Evolutionary conservation across 1,140 invertebrate species (phyloP).

Genomic region (Macrobrachium nipponense): DNA sequence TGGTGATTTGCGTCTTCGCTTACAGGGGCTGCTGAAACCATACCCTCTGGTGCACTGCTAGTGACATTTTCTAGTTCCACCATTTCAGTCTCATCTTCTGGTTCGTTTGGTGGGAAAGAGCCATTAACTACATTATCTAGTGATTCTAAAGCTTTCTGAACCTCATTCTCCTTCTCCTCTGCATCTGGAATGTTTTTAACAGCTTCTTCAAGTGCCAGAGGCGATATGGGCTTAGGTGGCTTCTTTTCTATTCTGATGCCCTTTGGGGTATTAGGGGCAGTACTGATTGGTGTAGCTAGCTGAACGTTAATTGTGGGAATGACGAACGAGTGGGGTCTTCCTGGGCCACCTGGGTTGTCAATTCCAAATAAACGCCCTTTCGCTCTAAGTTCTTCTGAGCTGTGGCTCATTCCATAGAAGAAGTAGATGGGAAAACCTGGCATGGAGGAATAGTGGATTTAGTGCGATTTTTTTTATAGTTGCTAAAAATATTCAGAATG

Average conservation of each 20-base stretch:
- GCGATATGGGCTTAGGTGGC: background rate
- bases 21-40: too few species aligned
- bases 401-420: conserved; percentile 91
- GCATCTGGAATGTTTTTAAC: background rate
- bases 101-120: too few species aligned
- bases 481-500: too few species aligned
- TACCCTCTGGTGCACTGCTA: too few species aligned
- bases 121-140: too few species aligned
- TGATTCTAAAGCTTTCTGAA: too few species aligned
- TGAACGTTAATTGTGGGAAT: conserved; percentile 46
- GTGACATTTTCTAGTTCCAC: too few species aligned
- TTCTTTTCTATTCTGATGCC: background rate
- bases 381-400: conserved; percentile 69
- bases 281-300: conserved; percentile 33
- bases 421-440: conserved; percentile 87
- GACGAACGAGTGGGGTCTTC: background rate
- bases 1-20: too few species aligned
- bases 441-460: too few species aligned
- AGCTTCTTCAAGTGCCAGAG: conserved; percentile 25
- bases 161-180: too few species aligned
- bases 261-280: conserved; percentile 19
- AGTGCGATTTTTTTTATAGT: too few species aligned
- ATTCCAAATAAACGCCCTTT: background rate
- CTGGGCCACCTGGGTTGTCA: conserved; percentile 9
- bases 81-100: too few species aligned